These are phyloP conservation scores for Decapterus maruadsi DNA, from an alignment of 2,797 vertebrate genomes.

Conservation along the genomic window DNA sequence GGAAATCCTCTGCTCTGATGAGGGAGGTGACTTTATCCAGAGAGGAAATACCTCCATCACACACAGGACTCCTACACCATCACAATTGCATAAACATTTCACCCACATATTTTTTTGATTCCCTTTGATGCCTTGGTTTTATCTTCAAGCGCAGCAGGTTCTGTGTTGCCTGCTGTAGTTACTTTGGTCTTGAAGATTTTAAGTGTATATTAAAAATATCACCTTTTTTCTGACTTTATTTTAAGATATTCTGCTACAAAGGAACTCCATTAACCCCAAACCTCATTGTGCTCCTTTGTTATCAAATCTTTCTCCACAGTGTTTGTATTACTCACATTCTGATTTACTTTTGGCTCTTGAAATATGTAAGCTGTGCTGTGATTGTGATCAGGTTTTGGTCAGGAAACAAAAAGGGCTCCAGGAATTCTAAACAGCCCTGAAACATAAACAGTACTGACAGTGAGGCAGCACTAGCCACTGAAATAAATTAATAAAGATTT, in stretches of 20 bases:
- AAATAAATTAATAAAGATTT: conserved; percentile 23
- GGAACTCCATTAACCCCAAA: neutral
- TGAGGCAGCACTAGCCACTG: conserved; percentile 32
- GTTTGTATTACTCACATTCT: conserved; percentile 50
- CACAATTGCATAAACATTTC: conserved; percentile 42
- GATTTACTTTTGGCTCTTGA: conserved; percentile 45
- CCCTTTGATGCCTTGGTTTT: conserved; percentile 36
- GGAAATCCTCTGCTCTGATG: conserved; percentile 80
- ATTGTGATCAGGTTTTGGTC: conserved; percentile 64
- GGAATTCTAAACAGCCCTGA: conserved; percentile 73
- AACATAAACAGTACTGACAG: conserved; percentile 61
- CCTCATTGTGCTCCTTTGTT: conserved; percentile 24
- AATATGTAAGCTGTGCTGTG: conserved; percentile 30
- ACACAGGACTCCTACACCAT: conserved; percentile 52
- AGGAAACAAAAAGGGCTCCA: conserved; percentile 66
- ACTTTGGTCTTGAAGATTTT: neutral
- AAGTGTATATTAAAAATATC: no score
- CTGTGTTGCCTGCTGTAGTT: neutral
- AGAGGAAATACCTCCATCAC: conserved; percentile 72
- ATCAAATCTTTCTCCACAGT: conserved; percentile 13
- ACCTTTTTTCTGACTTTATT: neutral
- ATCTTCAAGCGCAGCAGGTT: neutral
- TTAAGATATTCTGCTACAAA: neutral
- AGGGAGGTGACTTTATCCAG: conserved; percentile 63
- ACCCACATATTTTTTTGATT: conserved; percentile 24